phyloP scores from a whole-genome alignment of 1,140 invertebrate species.

The Metaphire vulgaris region DNA sequence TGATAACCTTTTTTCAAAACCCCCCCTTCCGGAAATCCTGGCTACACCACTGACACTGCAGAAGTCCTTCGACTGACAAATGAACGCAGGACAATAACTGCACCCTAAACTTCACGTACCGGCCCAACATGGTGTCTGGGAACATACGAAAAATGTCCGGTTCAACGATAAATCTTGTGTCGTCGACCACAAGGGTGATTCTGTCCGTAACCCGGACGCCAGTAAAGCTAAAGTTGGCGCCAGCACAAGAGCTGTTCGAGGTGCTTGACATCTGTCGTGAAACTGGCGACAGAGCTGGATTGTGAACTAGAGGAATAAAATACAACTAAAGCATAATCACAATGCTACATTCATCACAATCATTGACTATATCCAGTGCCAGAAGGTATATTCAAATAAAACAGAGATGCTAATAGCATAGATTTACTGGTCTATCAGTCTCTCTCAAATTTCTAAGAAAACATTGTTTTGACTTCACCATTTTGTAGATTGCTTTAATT shows the following conservation, averaged over 20 bases:
- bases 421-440: no score
- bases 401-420: no score
- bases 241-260: not conserved
- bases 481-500: no score
- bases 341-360: not conserved
- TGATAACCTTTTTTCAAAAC: no score
- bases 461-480: no score
- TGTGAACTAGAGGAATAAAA: not conserved
- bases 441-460: no score
- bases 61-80: not conserved
- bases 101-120: constrained; percentile 48
- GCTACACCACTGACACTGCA: no score
- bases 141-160: constrained; percentile 81
- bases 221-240: constrained; percentile 18
- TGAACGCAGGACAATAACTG: not conserved
- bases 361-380: constrained; percentile 11
- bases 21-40: no score
- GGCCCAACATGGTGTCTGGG: constrained; percentile 85
- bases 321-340: not conserved
- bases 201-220: constrained; percentile 34
- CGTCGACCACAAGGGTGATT: constrained; percentile 84
- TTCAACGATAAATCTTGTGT: constrained; percentile 84
- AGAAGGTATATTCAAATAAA: constrained; percentile 3
- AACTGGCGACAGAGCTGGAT: not conserved
- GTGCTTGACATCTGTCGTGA: not conserved